Base-by-base conservation (phyloP, 1,140 invertebrate species). In the Cydia pomonella region DNA sequence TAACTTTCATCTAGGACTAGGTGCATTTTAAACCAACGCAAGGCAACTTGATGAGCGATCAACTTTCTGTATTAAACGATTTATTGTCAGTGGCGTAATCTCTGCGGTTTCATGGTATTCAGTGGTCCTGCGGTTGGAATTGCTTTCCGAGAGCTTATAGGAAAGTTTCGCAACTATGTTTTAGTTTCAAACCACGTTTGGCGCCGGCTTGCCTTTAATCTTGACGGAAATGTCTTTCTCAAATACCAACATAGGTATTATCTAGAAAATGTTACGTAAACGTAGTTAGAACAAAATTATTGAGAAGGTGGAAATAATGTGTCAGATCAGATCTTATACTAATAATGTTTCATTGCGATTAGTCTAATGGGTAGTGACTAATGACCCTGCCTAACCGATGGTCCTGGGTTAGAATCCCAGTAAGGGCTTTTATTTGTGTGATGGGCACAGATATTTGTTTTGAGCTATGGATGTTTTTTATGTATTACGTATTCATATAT, bases 91-190 rank as follows among this genome's bases (percentile, higher is more conserved):
- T 64, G 23, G 13, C 63, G 23, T 13, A 64, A 64, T 13, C 53
- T 64, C 69, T 76, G 75, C 76, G 76, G 80, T 78, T 79, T 77
- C 75, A 76, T 77, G 75, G 75, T 74, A 79, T 80, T 80, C 53
- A 74, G 79, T 78, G 66, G 53, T 69, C 75, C 50, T 75, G 80
- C 76, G 77, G 80, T 79, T 38, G 76, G 74, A 80, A 78, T 79
- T 73, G 73, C 76, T 81, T 69, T 84, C 75, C 77, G 76, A 84
- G 80, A 84, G 78, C 72, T 59, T 73, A 69, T 47, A 79, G 72
- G 73, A 78, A 72, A 78, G 73, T 82, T 82, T 82, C 77, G 81
- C 77, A 82, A 84, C 73, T 63, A 72, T 78, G 79, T 66, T 79
- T 78, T 77, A 78, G 78, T 78, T 81, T 77, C 74, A 75, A 72